A percentile compares a stretch with the other conserved stretches of the same genome.
phyloP scores from a whole-genome alignment of 30 jellyfish, hydroid and myxozoan genomes.

The Catostylus mosaicus region DNA sequence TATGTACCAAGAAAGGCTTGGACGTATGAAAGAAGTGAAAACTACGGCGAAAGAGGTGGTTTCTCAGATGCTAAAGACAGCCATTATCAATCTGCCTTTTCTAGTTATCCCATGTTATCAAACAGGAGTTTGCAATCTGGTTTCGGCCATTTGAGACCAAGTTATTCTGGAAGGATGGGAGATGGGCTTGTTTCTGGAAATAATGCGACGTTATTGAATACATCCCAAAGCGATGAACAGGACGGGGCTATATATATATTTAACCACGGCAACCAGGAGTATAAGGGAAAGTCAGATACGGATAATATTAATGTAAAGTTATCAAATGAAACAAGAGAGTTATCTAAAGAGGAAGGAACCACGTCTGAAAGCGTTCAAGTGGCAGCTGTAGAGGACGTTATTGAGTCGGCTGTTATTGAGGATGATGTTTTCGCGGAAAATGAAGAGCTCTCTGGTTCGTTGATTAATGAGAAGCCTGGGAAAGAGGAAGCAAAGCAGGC shows the following conservation, averaged over 20 bases:
- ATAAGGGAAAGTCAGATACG: too few species aligned
- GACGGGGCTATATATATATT: too few species aligned
- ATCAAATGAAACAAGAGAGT: too few species aligned
- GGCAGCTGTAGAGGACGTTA: conserved; percentile 1
- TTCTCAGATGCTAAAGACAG: not conserved
- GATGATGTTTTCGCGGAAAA: conserved; percentile 22
- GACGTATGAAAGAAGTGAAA: not conserved
- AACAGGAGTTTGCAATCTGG: too few species aligned
- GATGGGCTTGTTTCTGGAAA: not conserved
- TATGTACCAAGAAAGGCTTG: not conserved
- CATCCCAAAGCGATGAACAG: too few species aligned
- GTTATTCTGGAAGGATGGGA: too few species aligned
- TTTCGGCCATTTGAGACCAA: too few species aligned
- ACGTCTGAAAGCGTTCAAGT: too few species aligned
- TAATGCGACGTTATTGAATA: too few species aligned
- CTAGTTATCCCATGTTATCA: not conserved
- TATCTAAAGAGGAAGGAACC: too few species aligned
- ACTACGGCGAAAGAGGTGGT: not conserved
- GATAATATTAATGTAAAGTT: too few species aligned
- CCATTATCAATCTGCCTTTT: not conserved
- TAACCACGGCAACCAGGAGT: too few species aligned
- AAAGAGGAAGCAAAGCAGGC: not conserved
- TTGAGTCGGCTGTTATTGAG: conserved; percentile 8
- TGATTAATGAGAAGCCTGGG: not conserved
- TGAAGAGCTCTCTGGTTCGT: not conserved